Evolutionary conservation across 2,888 invertebrate species (phyloP).

Genomic region (Papilio protenor): DNA sequence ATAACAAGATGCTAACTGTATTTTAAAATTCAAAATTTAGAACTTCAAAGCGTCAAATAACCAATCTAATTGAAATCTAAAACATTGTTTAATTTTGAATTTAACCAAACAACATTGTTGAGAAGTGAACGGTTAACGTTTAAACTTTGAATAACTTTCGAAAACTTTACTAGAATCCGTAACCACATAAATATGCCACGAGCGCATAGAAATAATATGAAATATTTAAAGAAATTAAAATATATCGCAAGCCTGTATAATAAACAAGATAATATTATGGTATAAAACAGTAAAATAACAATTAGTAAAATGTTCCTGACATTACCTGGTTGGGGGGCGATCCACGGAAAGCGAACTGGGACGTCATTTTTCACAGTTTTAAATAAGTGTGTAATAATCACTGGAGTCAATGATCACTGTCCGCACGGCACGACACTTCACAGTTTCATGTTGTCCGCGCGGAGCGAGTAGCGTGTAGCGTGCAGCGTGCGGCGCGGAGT

Average conservation of each 20-base stretch:
- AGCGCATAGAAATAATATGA: conserved; percentile 20
- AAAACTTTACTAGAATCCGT: conserved; percentile 19
- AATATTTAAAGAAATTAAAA: conserved; percentile 9
- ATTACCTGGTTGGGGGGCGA: conserved; percentile 83
- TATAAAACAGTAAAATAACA: conserved; percentile 29
- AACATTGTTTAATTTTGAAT: conserved; percentile 2
- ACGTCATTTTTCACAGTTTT: conserved; percentile 77
- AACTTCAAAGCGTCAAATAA: background rate
- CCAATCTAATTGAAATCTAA: background rate
- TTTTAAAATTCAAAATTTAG: background rate
- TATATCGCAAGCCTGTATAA: conserved; percentile 26
- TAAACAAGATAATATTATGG: conserved; percentile 30
- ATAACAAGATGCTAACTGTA: background rate
- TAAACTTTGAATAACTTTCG: conserved; percentile 30
- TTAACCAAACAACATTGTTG: conserved; percentile 42
- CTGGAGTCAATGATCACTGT: conserved; percentile 73
- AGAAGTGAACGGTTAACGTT: conserved; percentile 32
- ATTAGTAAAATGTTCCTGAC: conserved; percentile 42
- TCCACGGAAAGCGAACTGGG: conserved; percentile 83
- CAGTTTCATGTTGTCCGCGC: conserved; percentile 72
- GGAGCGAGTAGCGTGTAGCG: conserved; percentile 54
- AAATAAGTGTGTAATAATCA: conserved; percentile 55
- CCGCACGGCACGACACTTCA: conserved; percentile 79
- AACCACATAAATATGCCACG: conserved; percentile 39
- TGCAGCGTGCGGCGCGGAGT: conserved; percentile 48